These are phyloP conservation scores for Phrynocephalus vlangalii DNA, from an alignment of 2,797 vertebrate species.

Conservation along the genomic window DNA sequence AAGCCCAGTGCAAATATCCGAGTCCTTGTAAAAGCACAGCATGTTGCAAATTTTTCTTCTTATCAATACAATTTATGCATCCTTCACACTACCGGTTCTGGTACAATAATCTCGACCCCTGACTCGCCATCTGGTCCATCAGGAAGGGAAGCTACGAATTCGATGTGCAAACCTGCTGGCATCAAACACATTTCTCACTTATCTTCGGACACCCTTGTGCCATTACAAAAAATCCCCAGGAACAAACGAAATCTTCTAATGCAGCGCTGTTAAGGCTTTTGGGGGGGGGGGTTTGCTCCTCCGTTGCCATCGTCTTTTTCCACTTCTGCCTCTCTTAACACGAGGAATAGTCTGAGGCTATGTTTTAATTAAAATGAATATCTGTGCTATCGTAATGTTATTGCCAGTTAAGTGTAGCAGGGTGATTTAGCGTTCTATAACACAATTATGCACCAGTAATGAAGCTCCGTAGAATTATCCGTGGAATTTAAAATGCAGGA, in stretches of 20 bases:
- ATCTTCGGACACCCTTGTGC: slow-evolving; percentile 46
- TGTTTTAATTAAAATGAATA: slow-evolving; percentile 89
- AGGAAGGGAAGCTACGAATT: slow-evolving; percentile 20
- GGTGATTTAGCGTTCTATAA: slow-evolving; percentile 85
- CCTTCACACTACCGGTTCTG: not conserved
- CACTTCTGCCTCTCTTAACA: slow-evolving; percentile 75
- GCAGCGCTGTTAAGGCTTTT: not conserved
- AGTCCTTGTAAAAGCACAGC: not conserved
- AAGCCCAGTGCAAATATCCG: not conserved
- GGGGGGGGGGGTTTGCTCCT: no score
- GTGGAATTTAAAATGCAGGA: slow-evolving; percentile 82
- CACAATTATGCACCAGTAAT: slow-evolving; percentile 83
- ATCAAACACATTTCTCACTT: slow-evolving; percentile 68
- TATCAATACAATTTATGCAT: not conserved
- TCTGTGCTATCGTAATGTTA: slow-evolving; percentile 85
- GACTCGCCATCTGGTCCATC: slow-evolving; percentile 21
- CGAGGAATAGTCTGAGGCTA: slow-evolving; percentile 82
- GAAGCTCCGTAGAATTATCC: slow-evolving; percentile 83
- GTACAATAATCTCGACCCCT: not conserved
- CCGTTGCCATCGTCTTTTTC: not conserved
- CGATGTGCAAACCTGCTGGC: slow-evolving; percentile 28
- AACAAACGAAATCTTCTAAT: slow-evolving; percentile 71
- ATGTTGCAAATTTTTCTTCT: no score
- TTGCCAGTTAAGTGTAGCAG: slow-evolving; percentile 85
- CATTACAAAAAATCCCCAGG: slow-evolving; percentile 12